These are phyloP conservation scores for Terrapene triunguis DNA, from an alignment of 2,113 vertebrate species.

Conservation along the genomic window DNA sequence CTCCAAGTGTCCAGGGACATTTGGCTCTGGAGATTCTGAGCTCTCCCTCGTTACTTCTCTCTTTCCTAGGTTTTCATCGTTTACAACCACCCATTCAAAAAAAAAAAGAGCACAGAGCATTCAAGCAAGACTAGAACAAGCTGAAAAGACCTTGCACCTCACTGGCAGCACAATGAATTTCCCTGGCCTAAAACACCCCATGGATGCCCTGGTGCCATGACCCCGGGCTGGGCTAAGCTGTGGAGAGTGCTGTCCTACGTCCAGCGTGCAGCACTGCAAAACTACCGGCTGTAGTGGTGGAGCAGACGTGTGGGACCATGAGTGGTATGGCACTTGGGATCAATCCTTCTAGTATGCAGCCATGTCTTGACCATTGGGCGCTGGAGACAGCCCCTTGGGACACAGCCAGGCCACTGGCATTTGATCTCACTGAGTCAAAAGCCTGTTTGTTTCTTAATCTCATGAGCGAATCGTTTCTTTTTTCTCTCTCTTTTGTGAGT, in stretches of 20 bases:
- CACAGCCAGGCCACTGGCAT: constrained; percentile 39
- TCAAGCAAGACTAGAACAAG: too few relatives aligned
- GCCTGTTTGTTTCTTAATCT: constrained; percentile 72
- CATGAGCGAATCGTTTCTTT: constrained; percentile 42
- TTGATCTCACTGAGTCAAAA: constrained; percentile 59
- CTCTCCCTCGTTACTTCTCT: neutral
- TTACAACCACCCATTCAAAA: too few relatives aligned
- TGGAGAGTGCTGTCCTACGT: neutral
- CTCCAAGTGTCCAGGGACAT: neutral
- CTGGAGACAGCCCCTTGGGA: constrained; percentile 36
- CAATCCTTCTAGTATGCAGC: neutral
- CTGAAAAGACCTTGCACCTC: too few relatives aligned
- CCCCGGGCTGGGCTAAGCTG: neutral
- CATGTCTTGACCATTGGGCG: neutral
- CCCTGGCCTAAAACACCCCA: too few relatives aligned
- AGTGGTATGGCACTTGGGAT: neutral
- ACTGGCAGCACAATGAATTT: too few relatives aligned
- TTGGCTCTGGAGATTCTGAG: neutral
- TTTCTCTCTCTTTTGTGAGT: constrained; percentile 29
- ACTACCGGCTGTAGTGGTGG: neutral
- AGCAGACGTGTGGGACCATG: neutral
- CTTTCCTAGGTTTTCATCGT: too few relatives aligned
- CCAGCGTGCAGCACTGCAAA: neutral
- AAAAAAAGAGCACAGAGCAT: too few relatives aligned
- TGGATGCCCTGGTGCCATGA: neutral